Base-by-base conservation (phyloP, 53 echinoderm and acorn worm genomes). In the Henricia sp. region DNA sequence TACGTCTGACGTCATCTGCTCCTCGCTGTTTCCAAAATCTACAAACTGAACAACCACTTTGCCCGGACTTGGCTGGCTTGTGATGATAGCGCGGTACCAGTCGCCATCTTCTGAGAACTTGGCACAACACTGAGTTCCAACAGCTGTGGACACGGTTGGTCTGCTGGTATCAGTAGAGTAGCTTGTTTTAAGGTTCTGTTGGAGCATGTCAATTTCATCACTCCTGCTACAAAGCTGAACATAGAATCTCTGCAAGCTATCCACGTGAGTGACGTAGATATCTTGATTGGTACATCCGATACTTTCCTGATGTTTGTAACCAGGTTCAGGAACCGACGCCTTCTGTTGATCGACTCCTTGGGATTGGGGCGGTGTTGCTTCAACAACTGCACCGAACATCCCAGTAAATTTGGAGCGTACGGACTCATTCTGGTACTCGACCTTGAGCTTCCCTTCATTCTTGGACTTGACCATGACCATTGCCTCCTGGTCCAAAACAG, bases 11-110 rank as follows among this genome's bases (percentile, higher is more conserved):
- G 84, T 60, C 33, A 62, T 43, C 38, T 86, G 88, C 54, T 82
- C 83, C 39, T 90, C 92, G 25, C 91, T 60, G 72, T 99, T 99
- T 4, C 99, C 99, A 91, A 92, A 99, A 77, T 99, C 99, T 8
- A 99, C 87, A 84, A 95, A 99, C 48, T 50, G 86, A 13, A 99
- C 87, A 10, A 58, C 57, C 37, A 86, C 87, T 50, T 78, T 78
- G 17, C 70, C 86, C 12, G 89, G 60, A 44, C 83, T 70, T 0
- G 82, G 72, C 2, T 53, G 35, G 8, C 77, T 48, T 21, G 85
- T 92, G 33, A 99, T 70, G 0, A 94, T 56, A 30, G 90, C 93
- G 69, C 99, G 92, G 55, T 95, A 95, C 94, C 94, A 99, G 50
- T 88, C 84, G 4, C 85, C 89, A 57, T 99, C 94, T 30, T 94